These are phyloP conservation scores for Lepidonotus clava DNA, from an alignment of 2,888 invertebrate genomes.

Conservation along the genomic window DNA sequence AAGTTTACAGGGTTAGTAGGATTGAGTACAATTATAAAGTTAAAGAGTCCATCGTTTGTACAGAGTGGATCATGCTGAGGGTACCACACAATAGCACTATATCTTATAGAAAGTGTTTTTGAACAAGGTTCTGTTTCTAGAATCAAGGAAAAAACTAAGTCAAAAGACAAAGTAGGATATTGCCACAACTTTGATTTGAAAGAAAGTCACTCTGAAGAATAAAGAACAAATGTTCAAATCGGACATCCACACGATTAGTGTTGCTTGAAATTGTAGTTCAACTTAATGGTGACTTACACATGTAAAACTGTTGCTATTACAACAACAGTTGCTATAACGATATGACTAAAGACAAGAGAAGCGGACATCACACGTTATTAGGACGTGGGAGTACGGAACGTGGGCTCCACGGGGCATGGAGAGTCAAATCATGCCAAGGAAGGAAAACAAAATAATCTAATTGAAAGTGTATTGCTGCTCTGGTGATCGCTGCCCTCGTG, in stretches of 20 bases:
- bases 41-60: too few species aligned
- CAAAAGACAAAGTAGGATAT: not conserved
- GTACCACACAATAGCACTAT: constrained; percentile 24
- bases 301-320: constrained; percentile 37
- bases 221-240: not conserved
- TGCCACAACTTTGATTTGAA: not conserved
- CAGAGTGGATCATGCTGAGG: constrained; percentile 16
- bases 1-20: too few species aligned
- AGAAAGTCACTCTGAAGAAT: not conserved
- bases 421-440: not conserved
- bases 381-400: not conserved
- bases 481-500: too few species aligned
- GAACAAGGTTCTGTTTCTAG: not conserved
- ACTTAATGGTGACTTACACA: too few species aligned
- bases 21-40: too few species aligned
- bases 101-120: not conserved
- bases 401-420: not conserved
- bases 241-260: not conserved
- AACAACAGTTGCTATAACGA: constrained; percentile 31
- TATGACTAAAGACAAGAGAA: constrained; percentile 25
- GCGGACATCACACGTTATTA: constrained; percentile 1
- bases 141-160: not conserved
- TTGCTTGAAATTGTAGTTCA: too few species aligned
- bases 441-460: not conserved
- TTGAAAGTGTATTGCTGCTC: constrained; percentile 41